Base-by-base conservation (phyloP, 2,888 invertebrate species). In the Cephus sareptanus region DNA sequence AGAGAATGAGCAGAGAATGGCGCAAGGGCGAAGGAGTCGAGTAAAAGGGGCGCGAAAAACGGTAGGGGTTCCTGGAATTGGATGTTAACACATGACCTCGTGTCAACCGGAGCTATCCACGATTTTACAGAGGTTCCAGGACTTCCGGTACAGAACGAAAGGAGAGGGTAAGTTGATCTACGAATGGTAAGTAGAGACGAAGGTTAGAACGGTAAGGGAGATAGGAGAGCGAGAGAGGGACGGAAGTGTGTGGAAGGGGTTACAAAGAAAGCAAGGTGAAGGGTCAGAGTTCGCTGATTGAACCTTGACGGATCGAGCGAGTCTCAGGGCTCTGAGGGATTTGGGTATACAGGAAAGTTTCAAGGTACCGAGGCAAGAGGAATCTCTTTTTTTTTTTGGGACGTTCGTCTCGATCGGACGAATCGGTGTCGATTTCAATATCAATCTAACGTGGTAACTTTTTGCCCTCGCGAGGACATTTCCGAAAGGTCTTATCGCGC, bases 51-150 rank as follows among this genome's bases (percentile, higher is more conserved):
- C 9, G 56, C 23, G 23, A 23, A 56, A 23, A 56, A 23, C 56
- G 56, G 23, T 23, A 56, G 56, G 15, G 56, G 76, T 13, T 11
- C 34, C 69, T 34, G 79, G 76, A 76, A 79, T 79, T 79, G 79
- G 79, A 79, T 79, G 79, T 79, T 79, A 79, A 79, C 76, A 74
- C 79, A 79, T 77, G 78, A 78, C 78, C 78, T 76, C 76, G 76
- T 75, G 76, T 78, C 78, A 78, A 68, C 70, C 77, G 23, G 23
- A 56, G 23, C 56, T 71, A 31, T 71, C 71, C 71, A 15, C 31
- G 71, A 71, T 71, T 71, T 71, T 71, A 31, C 71, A 71, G 71
- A 71, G 71, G 71, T 31, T 71, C 13, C 56, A 56, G 56, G 56
- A 56, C 23, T 56, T 56, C 56, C 56, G 56, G 56, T 56, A 56